Evolutionary conservation across 1,140 invertebrate species (phyloP).

Genomic region (Drosophila yakuba): DNA sequence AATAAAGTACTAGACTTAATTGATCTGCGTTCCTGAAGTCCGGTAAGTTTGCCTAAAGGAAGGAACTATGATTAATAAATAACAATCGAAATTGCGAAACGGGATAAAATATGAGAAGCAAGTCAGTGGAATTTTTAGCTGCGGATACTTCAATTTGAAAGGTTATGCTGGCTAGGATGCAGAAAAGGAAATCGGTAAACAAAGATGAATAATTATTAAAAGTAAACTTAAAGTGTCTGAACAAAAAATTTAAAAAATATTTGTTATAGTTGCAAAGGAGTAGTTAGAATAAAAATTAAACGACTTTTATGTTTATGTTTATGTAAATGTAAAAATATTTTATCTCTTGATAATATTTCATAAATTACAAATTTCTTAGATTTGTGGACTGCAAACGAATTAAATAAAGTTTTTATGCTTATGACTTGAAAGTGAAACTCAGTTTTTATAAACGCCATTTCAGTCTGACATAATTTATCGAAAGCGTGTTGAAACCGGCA

Average conservation of each 20-base stretch:
- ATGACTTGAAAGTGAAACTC: conserved; percentile 14
- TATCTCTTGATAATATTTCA: no score
- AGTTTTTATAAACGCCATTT: conserved; percentile 30
- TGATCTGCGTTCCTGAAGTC: conserved; percentile 11
- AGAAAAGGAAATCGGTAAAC: background rate
- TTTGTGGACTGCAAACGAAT: conserved; percentile 22
- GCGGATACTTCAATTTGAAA: no score
- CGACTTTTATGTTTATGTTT: no score
- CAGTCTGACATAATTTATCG: background rate
- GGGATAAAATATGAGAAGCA: background rate
- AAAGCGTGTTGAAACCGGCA: background rate
- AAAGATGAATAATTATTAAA: background rate
- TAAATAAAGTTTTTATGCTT: conserved; percentile 39
- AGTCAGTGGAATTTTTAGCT: background rate
- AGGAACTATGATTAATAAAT: conserved; percentile 27
- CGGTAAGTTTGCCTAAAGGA: conserved; percentile 10
- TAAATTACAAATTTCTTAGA: conserved; percentile 12
- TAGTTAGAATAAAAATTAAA: no score
- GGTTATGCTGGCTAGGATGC: background rate
- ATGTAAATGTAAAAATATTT: no score
- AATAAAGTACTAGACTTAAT: conserved; percentile 47
- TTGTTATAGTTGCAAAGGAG: no score
- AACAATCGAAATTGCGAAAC: conserved; percentile 6
- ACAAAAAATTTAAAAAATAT: background rate
- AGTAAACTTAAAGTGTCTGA: background rate